A percentile compares a stretch with the other conserved stretches of the same genome.
These are phyloP conservation scores for Eleginops maclovinus DNA, from an alignment of 2,113 vertebrate species.

Conservation along the genomic window DNA sequence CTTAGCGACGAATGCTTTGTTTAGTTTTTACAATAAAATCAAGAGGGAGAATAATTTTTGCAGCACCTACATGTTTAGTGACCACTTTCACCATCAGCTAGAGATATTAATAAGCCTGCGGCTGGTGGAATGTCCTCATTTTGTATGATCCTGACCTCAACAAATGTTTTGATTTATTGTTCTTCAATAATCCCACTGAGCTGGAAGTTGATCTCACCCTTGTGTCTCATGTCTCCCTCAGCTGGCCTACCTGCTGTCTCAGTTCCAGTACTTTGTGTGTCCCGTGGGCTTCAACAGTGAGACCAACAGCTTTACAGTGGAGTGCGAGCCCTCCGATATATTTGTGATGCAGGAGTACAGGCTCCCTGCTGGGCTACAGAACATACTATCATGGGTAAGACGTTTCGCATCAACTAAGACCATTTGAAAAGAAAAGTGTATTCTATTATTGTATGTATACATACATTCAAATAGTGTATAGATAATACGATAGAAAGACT, in stretches of 20 bases:
- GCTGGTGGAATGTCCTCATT: background rate
- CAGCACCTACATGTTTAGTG: background rate
- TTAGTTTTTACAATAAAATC: background rate
- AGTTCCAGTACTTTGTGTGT: slow-evolving; percentile 95
- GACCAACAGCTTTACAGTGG: slow-evolving; percentile 90
- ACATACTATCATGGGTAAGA: slow-evolving; percentile 87
- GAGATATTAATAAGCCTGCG: background rate
- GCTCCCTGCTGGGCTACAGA: slow-evolving; percentile 85
- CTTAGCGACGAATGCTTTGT: background rate
- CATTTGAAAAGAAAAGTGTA: background rate
- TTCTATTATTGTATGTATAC: background rate
- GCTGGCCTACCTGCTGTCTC: slow-evolving; percentile 92
- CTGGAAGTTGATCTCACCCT: background rate
- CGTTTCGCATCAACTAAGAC: background rate
- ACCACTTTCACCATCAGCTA: background rate
- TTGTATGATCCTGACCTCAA: background rate
- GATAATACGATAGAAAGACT: background rate
- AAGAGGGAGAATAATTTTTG: background rate
- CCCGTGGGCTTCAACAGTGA: slow-evolving; percentile 94
- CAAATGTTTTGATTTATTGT: background rate
- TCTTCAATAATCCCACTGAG: background rate
- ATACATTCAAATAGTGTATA: no score
- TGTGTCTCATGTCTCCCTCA: slow-evolving; percentile 57
- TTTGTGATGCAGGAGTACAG: slow-evolving; percentile 92
- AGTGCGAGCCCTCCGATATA: slow-evolving; percentile 92